phyloP scores from a whole-genome alignment of 2,113 vertebrate species.

The Herpetotheres cachinnans region DNA sequence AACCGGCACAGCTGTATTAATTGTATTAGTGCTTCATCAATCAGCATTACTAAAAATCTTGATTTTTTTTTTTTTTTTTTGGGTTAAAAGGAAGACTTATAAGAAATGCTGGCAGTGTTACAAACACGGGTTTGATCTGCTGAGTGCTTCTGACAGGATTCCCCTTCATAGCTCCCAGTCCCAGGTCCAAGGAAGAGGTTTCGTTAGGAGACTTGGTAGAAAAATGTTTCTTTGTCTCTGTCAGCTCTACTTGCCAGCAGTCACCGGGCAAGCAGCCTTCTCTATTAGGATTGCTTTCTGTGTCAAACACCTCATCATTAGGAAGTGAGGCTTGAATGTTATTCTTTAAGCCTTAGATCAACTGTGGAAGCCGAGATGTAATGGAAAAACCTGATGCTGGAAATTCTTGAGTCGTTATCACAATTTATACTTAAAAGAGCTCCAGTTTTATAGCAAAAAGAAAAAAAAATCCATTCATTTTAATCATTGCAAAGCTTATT shows the following conservation, averaged over 20 bases:
- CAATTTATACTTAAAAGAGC: slow-evolving; percentile 71
- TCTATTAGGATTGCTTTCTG: slow-evolving; percentile 36
- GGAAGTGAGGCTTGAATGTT: slow-evolving; percentile 50
- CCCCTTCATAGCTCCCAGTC: not conserved
- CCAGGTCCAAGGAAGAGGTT: not conserved
- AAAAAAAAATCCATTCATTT: slow-evolving; percentile 59
- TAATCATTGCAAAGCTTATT: slow-evolving; percentile 66
- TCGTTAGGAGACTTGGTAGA: not conserved
- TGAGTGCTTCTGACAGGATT: not conserved
- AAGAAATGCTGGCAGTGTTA: not conserved
- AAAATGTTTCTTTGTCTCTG: slow-evolving; percentile 33
- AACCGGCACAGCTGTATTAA: not conserved
- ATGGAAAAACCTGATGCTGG: slow-evolving; percentile 64
- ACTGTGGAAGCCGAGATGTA: slow-evolving; percentile 50
- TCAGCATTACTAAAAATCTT: not conserved
- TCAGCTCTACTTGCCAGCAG: slow-evolving; percentile 1
- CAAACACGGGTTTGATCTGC: not conserved
- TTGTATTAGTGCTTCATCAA: not conserved
- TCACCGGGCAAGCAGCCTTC: not conserved
- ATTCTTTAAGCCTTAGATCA: slow-evolving; percentile 66
- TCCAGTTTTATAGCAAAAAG: slow-evolving; percentile 41
- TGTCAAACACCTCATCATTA: slow-evolving; percentile 59
- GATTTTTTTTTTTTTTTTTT: too few species aligned
- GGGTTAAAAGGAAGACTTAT: not conserved
- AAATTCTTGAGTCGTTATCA: slow-evolving; percentile 63